Conservation (phyloP, 2,797 vertebrate genomes). For the Sebastes diploproa region DNA sequence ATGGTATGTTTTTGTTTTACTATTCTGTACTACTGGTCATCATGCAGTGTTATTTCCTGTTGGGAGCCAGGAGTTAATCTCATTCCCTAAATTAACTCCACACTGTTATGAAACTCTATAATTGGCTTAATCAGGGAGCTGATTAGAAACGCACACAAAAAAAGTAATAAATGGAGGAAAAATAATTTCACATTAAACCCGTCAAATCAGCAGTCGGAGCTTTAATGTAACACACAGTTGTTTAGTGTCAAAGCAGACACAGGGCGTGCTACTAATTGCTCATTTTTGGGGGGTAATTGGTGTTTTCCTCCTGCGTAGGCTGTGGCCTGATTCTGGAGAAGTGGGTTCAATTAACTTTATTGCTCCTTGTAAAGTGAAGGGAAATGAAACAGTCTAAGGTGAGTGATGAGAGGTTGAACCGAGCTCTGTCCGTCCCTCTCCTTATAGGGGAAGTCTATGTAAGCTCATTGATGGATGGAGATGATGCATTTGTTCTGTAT, state of each 20-base stretch:
- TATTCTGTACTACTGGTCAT: background rate
- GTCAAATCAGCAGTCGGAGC: background rate
- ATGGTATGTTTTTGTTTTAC: background rate
- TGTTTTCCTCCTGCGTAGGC: background rate
- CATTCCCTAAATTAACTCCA: constrained; percentile 24
- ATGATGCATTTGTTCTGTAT: too few species aligned
- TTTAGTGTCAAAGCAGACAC: constrained; percentile 7
- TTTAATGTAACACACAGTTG: background rate
- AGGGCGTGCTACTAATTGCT: constrained; percentile 12
- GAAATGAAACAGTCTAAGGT: too few species aligned
- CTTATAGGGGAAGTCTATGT: too few species aligned
- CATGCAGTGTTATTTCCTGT: background rate
- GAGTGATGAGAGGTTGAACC: background rate
- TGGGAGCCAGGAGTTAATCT: constrained; percentile 1
- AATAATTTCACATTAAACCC: background rate
- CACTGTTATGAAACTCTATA: constrained; percentile 1
- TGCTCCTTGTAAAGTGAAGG: background rate
- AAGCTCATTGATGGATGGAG: too few species aligned
- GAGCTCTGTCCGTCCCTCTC: too few species aligned
- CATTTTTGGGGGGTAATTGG: constrained; percentile 14
- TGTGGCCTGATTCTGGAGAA: constrained; percentile 11
- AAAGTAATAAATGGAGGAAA: constrained; percentile 17
- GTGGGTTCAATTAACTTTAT: constrained; percentile 6
- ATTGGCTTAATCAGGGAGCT: constrained; percentile 35
- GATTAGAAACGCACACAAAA: constrained; percentile 22